Conservation (phyloP, 2,888 invertebrate genomes). For the Tetrapedia diversipes region DNA sequence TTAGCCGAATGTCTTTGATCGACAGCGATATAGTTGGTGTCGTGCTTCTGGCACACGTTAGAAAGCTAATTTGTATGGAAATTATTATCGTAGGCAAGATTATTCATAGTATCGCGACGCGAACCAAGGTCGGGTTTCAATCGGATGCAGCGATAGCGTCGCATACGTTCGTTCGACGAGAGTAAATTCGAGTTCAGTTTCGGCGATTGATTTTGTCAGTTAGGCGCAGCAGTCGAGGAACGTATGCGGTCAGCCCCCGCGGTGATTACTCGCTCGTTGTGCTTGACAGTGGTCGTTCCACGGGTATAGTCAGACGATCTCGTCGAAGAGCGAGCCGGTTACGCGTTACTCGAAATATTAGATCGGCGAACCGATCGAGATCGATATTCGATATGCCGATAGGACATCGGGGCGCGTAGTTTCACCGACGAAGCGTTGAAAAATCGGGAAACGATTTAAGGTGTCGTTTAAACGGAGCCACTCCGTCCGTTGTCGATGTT, state of each 20-base stretch:
- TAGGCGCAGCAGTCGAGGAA: conserved; percentile 21
- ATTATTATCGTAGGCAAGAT: not conserved
- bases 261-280: conserved; percentile 36
- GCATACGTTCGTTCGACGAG: not conserved
- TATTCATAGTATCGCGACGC: too few relatives aligned
- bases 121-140: not conserved
- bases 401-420: too few relatives aligned
- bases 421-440: not conserved
- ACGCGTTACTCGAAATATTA: conserved; percentile 5
- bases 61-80: not conserved
- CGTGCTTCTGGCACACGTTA: not conserved
- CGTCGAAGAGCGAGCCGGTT: not conserved
- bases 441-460: conserved; percentile 23
- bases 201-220: not conserved
- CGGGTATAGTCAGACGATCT: conserved; percentile 16
- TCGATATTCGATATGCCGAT: conserved; percentile 9
- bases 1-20: not conserved
- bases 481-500: not conserved
- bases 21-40: not conserved
- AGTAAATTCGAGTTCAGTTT: not conserved
- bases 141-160: not conserved
- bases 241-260: conserved; percentile 42
- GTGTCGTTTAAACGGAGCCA: conserved; percentile 10
- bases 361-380: not conserved
- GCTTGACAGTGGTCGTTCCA: conserved; percentile 18